These are phyloP conservation scores for Orchesella flavescens DNA, from an alignment of 2,888 invertebrate species.

Conservation along the genomic window DNA sequence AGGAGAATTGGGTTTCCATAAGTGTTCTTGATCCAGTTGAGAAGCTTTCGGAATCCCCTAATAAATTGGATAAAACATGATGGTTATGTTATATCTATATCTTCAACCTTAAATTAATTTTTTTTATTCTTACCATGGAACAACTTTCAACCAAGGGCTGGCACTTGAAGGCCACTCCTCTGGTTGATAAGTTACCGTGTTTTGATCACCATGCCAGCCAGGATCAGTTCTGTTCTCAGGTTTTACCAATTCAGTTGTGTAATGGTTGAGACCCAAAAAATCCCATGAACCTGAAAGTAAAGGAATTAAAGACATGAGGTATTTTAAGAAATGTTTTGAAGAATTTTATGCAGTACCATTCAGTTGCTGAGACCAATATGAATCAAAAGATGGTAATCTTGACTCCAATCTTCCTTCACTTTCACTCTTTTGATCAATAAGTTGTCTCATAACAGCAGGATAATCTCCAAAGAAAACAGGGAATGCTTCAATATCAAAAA, in stretches of 20 bases:
- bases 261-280: conserved; percentile 75
- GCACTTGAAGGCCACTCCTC: conserved; percentile 63
- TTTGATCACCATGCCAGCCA: conserved; percentile 65
- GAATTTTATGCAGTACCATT: conserved; percentile 61
- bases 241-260: conserved; percentile 72
- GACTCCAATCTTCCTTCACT: conserved; percentile 73
- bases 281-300: conserved; percentile 73
- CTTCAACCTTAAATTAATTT: too few relatives aligned
- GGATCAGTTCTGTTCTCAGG: conserved; percentile 38
- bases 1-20: conserved; percentile 77
- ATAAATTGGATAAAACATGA: too few relatives aligned
- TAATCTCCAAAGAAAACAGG: conserved; percentile 73
- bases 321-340: too few relatives aligned
- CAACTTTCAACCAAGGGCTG: conserved; percentile 62
- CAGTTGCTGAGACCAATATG: conserved; percentile 55
- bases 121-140: conserved; percentile 31
- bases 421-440: conserved; percentile 73
- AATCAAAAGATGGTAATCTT: conserved; percentile 68
- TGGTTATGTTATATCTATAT: too few relatives aligned
- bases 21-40: conserved; percentile 78
- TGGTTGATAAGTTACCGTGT: conserved; percentile 58
- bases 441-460: conserved; percentile 73
- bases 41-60: conserved; percentile 79
- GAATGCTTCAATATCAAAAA: conserved; percentile 71
- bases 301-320: background rate